These are phyloP conservation scores for Allacma fusca DNA, from an alignment of 2,888 invertebrate species.

Conservation along the genomic window DNA sequence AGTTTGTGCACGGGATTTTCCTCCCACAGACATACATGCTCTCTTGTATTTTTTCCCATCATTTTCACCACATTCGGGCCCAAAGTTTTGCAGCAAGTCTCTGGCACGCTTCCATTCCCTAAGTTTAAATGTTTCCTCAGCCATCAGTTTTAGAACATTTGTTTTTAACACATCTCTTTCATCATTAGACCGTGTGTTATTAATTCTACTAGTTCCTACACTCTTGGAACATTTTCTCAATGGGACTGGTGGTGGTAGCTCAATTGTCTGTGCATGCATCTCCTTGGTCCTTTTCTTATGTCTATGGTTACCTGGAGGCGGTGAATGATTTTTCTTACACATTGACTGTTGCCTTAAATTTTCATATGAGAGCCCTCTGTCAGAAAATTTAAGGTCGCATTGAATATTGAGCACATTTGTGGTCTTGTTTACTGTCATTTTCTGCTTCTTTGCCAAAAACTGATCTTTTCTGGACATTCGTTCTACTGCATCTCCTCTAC, in stretches of 20 bases:
- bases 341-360: too few species aligned
- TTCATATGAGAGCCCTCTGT: too few species aligned
- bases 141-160: neutral
- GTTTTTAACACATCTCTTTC: neutral
- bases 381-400: neutral
- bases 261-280: neutral
- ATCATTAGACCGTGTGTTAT: neutral
- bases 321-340: too few species aligned
- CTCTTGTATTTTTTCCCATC: too few species aligned
- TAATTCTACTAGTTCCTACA: neutral
- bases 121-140: too few species aligned
- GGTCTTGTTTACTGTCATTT: neutral
- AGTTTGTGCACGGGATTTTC: too few species aligned
- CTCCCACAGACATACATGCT: too few species aligned
- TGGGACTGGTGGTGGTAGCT: too few species aligned
- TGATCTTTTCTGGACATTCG: neutral
- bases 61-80: too few species aligned
- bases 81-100: too few species aligned
- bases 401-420: neutral
- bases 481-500: neutral
- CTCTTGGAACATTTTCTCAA: neutral
- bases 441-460: neutral
- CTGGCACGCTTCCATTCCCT: too few species aligned
- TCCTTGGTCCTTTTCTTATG: neutral
- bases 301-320: neutral